Conservation (phyloP, 2,888 invertebrate genomes). For the Sialis fuliginosa region DNA sequence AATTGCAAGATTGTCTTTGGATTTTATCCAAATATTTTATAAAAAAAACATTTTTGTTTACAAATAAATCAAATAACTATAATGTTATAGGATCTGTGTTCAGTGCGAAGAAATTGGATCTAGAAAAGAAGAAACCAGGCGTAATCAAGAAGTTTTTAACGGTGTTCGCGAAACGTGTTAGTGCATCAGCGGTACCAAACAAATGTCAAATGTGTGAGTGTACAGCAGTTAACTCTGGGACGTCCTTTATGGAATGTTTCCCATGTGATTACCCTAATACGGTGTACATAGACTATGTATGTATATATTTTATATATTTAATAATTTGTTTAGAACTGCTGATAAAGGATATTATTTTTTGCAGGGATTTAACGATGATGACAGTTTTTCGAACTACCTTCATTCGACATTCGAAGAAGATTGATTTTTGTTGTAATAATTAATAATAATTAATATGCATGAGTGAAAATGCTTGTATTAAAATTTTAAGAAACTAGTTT, state of each 20-base stretch:
- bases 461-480: too few relatives aligned
- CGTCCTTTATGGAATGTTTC: constrained; percentile 46
- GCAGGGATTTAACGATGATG: too few relatives aligned
- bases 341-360: too few relatives aligned
- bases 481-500: too few relatives aligned
- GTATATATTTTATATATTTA: constrained; percentile 13
- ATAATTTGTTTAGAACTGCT: too few relatives aligned
- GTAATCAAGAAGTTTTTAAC: constrained; percentile 41
- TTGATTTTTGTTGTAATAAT: too few relatives aligned
- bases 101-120: constrained; percentile 33
- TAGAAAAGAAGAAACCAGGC: constrained; percentile 31
- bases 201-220: constrained; percentile 52
- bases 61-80: not conserved
- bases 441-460: too few relatives aligned
- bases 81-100: constrained; percentile 40
- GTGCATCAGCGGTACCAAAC: constrained; percentile 37
- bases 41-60: not conserved
- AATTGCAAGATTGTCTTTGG: not conserved
- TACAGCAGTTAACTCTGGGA: constrained; percentile 42
- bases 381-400: too few relatives aligned
- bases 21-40: not conserved
- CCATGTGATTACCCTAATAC: constrained; percentile 36
- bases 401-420: too few relatives aligned
- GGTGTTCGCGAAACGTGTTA: constrained; percentile 48
- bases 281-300: constrained; percentile 29